Evolutionary conservation across 2,888 invertebrate genomes (phyloP).

Genomic region (Sphaerophoria rueppellii): DNA sequence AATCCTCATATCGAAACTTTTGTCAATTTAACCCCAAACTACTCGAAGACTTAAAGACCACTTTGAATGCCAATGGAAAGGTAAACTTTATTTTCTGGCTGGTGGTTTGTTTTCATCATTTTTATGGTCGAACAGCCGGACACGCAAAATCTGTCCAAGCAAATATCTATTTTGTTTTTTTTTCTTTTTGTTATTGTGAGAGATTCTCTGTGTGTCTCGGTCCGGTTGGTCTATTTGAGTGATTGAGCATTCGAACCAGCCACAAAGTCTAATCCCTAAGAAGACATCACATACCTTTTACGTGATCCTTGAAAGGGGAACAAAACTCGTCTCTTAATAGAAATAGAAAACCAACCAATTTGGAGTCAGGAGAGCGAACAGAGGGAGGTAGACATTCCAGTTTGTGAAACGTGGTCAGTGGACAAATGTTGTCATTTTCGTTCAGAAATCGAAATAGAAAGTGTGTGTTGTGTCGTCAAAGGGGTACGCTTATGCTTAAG

Average conservation of each 20-base stretch:
- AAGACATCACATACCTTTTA: slow-evolving; percentile 11
- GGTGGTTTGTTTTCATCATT: not conserved
- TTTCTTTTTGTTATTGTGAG: not conserved
- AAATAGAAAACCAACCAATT: not conserved
- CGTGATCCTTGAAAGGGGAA: slow-evolving; percentile 1
- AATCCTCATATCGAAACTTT: too few relatives aligned
- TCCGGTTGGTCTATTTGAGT: not conserved
- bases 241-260: slow-evolving; percentile 17
- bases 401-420: not conserved
- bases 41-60: not conserved
- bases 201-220: not conserved
- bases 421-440: not conserved
- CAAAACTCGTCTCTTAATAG: not conserved
- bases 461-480: not conserved
- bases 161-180: slow-evolving; percentile 8
- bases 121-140: not conserved
- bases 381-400: not conserved
- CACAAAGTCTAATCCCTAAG: slow-evolving; percentile 21
- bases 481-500: not conserved
- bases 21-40: too few relatives aligned
- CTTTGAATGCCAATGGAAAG: slow-evolving; percentile 3
- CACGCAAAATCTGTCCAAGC: not conserved
- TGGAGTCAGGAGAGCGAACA: not conserved
- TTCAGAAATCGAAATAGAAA: not conserved
- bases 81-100: slow-evolving; percentile 8